A percentile compares a stretch with the other conserved stretches of the same genome.
Conservation (phyloP, 2,113 vertebrate genomes). For the Drymodes brunneopygia region DNA sequence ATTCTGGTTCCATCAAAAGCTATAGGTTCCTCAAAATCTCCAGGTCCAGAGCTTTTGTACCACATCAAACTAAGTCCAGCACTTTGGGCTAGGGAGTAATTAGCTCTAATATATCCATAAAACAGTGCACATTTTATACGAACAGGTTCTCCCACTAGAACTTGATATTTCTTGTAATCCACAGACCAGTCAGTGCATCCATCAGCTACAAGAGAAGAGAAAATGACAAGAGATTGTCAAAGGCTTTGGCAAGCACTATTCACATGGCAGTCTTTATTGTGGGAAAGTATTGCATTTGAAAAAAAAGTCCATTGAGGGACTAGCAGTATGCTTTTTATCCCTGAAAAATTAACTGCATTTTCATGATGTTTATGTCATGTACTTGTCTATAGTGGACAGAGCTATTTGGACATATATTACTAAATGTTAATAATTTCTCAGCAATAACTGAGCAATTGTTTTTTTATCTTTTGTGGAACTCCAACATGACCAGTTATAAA, state of each 20-base stretch:
- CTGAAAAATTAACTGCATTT: neutral
- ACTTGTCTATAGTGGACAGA: neutral
- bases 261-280: neutral
- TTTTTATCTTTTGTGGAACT: neutral
- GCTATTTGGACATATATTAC: neutral
- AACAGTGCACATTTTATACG: constrained; percentile 97
- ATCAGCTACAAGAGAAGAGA: constrained; percentile 81
- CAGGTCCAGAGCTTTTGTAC: constrained; percentile 96
- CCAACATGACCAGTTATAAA: neutral
- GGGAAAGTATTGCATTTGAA: neutral
- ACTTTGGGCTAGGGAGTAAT: constrained; percentile 95
- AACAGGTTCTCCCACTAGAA: constrained; percentile 94
- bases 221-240: constrained; percentile 8
- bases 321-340: neutral
- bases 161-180: constrained; percentile 98
- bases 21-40: constrained; percentile 98
- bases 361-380: neutral
- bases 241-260: neutral
- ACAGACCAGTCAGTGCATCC: constrained; percentile 99
- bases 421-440: neutral
- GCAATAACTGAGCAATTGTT: neutral
- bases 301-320: neutral
- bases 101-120: constrained; percentile 98
- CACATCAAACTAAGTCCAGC: constrained; percentile 98
- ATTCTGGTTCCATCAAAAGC: constrained; percentile 94